These are phyloP conservation scores for Pomatostomus ruficeps DNA, from an alignment of 2,113 vertebrate genomes.

Conservation along the genomic window DNA sequence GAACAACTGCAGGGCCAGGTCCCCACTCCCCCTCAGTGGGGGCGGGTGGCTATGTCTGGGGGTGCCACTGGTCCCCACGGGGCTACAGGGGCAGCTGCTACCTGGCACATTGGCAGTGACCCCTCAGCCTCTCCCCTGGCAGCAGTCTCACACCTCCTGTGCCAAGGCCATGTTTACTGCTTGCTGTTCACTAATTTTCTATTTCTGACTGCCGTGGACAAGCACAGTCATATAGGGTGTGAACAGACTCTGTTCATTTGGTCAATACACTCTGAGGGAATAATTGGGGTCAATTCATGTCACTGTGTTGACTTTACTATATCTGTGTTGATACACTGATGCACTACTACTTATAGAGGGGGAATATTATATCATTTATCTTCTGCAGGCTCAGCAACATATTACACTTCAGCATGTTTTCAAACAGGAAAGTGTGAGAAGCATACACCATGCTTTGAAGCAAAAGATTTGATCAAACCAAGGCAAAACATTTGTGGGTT, in stretches of 20 bases:
- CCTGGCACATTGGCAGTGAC: not conserved
- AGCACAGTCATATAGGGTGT: not conserved
- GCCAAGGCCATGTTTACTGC: not conserved
- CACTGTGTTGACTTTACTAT: fast-evolving
- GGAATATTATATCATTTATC: not conserved
- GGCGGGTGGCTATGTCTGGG: fast-evolving
- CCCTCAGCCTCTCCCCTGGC: not conserved
- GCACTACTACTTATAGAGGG: not conserved
- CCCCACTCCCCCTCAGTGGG: fast-evolving
- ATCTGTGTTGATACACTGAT: not conserved
- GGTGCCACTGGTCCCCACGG: fast-evolving
- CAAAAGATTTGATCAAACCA: not conserved
- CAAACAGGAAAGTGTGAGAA: not conserved
- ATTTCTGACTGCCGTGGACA: not conserved
- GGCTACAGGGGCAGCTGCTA: not conserved
- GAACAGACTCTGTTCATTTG: not conserved
- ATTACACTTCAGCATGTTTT: not conserved
- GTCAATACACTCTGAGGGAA: not conserved
- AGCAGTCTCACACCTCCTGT: not conserved
- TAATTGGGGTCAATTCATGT: not conserved
- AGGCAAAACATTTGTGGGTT: not conserved
- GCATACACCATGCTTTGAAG: not conserved
- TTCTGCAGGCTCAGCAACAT: not conserved
- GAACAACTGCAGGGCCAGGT: not conserved
- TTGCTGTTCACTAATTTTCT: not conserved